Percentiles rank a stretch among this genome's conserved stretches.
Conservation (phyloP, 2,797 vertebrate species). For the Melanotaenia maccullochi region DNA sequence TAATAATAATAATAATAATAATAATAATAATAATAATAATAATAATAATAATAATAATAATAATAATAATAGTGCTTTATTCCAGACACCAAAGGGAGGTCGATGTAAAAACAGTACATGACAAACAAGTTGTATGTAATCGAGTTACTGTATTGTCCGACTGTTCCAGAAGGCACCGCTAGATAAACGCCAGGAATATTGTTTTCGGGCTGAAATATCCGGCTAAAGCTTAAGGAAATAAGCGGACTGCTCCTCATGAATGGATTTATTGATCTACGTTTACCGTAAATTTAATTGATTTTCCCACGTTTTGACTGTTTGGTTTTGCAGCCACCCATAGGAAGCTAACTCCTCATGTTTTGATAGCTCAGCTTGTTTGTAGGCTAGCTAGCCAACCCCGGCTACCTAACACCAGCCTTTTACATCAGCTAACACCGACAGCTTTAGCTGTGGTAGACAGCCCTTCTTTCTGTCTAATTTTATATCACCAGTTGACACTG, state of each 20-base stretch:
- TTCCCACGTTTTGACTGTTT: not conserved
- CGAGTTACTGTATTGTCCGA: not conserved
- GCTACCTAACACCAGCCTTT: conserved; percentile 35
- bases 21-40: no score
- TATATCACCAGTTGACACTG: not conserved
- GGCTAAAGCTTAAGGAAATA: conserved; percentile 41
- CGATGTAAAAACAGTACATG: no score
- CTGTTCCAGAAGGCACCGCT: conserved; percentile 42
- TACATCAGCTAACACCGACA: conserved; percentile 30
- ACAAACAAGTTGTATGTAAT: no score
- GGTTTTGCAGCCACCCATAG: conserved; percentile 2
- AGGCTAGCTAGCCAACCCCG: conserved; percentile 46
- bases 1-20: no score
- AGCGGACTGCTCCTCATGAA: conserved; percentile 43
- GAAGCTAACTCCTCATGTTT: conserved; percentile 50
- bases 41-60: no score
- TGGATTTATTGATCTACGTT: conserved; percentile 52
- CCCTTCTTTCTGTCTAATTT: not conserved
- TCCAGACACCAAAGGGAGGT: no score
- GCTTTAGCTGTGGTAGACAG: conserved; percentile 1
- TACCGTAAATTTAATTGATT: conserved; percentile 49
- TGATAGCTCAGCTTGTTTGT: conserved; percentile 61
- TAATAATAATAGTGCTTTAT: no score
- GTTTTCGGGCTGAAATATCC: conserved; percentile 39
- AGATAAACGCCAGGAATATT: conserved; percentile 53